A percentile compares a stretch with the other conserved stretches of the same genome.
phyloP scores from a whole-genome alignment of 2,888 invertebrate genomes.

The Sylvicola cinctus region DNA sequence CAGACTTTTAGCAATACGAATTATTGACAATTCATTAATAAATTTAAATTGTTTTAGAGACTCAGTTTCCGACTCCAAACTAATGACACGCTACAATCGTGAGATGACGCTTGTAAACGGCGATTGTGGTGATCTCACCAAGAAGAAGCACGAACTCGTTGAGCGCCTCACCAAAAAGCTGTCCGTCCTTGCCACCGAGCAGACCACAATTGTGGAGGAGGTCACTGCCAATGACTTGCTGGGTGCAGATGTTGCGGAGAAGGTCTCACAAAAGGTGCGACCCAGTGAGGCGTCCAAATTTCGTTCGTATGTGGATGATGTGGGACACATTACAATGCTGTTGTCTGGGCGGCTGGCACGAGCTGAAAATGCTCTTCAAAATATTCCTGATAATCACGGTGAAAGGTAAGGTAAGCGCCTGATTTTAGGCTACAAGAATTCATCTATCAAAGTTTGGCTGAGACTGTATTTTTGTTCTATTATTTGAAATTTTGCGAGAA shows the following conservation, averaged over 20 bases:
- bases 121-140: slow-evolving; percentile 32
- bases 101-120: too few species aligned
- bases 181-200: slow-evolving; percentile 48
- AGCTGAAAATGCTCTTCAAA: slow-evolving; percentile 19
- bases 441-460: too few species aligned
- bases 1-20: too few species aligned
- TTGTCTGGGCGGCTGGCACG: slow-evolving; percentile 60
- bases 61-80: too few species aligned
- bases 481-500: too few species aligned
- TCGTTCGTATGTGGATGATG: slow-evolving; percentile 51
- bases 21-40: too few species aligned
- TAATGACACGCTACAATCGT: too few species aligned
- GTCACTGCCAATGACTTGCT: slow-evolving; percentile 50
- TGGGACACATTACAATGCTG: slow-evolving; percentile 67
- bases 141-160: slow-evolving; percentile 54
- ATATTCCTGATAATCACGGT: slow-evolving; percentile 29
- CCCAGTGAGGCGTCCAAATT: slow-evolving; percentile 47
- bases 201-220: slow-evolving; percentile 48
- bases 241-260: slow-evolving; percentile 39
- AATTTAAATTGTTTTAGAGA: too few species aligned
- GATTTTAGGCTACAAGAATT: too few species aligned
- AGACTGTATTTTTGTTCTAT: too few species aligned
- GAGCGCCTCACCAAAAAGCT: slow-evolving; percentile 52
- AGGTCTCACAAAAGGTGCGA: slow-evolving; percentile 35
- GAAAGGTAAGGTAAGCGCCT: too few species aligned